A percentile compares a stretch with the other conserved stretches of the same genome.
phyloP scores from a whole-genome alignment of 30 jellyfish, hydroid and myxozoan genomes.

The Mastigias papua region DNA sequence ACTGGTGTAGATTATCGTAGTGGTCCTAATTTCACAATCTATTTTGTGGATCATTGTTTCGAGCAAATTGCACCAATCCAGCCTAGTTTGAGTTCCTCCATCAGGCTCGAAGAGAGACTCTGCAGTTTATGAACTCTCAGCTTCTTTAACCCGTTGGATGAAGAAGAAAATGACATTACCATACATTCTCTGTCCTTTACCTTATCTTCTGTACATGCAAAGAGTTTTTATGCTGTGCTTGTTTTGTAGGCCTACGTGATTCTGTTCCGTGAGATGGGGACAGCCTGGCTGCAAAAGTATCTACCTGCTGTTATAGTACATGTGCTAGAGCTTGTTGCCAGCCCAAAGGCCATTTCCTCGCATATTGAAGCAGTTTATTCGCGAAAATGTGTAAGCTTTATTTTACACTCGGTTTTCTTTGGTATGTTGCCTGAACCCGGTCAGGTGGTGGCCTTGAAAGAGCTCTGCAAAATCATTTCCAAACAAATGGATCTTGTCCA shows the following conservation, averaged over 20 bases:
- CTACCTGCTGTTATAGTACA: conserved; percentile 82
- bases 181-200: neutral
- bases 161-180: too few species aligned
- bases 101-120: too few species aligned
- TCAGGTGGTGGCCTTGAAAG: conserved; percentile 90
- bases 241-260: conserved; percentile 92
- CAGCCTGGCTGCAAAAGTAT: conserved; percentile 88
- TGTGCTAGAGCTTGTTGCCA: conserved; percentile 93
- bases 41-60: too few species aligned
- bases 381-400: conserved; percentile 90
- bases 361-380: conserved; percentile 97
- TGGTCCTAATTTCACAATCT: too few species aligned
- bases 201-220: neutral
- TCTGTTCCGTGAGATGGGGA: conserved; percentile 90
- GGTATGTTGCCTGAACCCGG: conserved; percentile 94
- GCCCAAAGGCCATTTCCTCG: conserved; percentile 92
- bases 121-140: too few species aligned
- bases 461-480: conserved; percentile 84
- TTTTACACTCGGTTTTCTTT: conserved; percentile 82
- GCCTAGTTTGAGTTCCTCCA: too few species aligned
- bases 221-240: too few species aligned
- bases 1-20: too few species aligned
- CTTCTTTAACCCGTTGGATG: too few species aligned
- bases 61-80: too few species aligned
- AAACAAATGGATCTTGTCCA: conserved; percentile 93